Conservation (phyloP, 2,797 vertebrate genomes). For the Onychomys leucogaster region DNA sequence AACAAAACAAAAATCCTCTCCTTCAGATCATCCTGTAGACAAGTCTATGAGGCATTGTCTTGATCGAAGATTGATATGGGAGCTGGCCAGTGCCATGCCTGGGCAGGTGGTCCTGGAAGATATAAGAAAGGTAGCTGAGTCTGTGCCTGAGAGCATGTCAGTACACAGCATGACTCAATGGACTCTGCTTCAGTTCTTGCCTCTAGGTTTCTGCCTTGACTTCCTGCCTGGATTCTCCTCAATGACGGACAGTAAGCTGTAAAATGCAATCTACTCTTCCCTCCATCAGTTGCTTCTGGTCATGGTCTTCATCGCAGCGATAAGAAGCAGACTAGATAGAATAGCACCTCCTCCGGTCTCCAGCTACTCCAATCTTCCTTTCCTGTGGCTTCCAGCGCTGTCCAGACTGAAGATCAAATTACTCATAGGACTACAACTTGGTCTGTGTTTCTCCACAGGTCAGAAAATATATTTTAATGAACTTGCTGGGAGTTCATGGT, state of each 20-base stretch:
- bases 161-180: neutral
- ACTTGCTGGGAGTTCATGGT: neutral
- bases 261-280: neutral
- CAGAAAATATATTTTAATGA: neutral
- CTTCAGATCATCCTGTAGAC: neutral
- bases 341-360: neutral
- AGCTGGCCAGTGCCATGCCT: neutral
- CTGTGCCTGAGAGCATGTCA: no score
- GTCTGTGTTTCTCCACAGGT: conserved; percentile 5
- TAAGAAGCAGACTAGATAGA: neutral
- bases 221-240: neutral
- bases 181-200: neutral
- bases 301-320: neutral
- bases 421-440: neutral
- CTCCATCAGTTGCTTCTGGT: neutral
- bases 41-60: neutral
- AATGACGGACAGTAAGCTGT: neutral
- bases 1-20: neutral
- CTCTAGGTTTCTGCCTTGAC: neutral
- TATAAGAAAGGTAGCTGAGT: neutral
- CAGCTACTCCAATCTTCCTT: neutral
- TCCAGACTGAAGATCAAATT: conserved; percentile 6
- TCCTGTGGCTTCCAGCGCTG: neutral
- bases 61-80: neutral
- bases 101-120: neutral